phyloP scores from a whole-genome alignment of 2,888 invertebrate species.

The Kryphioiulus occultus region DNA sequence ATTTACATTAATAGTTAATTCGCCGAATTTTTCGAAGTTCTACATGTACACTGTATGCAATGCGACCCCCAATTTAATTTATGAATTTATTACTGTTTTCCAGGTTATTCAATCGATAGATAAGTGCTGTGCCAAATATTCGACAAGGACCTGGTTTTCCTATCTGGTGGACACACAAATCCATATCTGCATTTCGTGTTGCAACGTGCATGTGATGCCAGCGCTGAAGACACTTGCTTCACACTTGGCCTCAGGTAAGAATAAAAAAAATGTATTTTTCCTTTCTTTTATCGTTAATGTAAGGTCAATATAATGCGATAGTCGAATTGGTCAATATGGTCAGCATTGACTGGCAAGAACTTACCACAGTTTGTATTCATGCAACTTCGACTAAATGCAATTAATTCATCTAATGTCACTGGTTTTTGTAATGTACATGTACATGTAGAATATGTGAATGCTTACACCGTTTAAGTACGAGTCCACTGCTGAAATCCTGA shows the following conservation, averaged over 20 bases:
- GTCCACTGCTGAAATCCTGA: too few species aligned
- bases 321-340: neutral
- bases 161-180: neutral
- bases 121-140: neutral
- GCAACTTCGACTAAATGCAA: too few species aligned
- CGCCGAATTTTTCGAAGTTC: neutral
- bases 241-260: constrained; percentile 25
- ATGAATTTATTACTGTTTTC: neutral
- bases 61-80: neutral
- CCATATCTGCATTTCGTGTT: neutral
- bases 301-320: neutral
- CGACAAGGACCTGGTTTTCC: neutral
- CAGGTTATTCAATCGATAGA: neutral
- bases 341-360: neutral
- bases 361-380: too few species aligned
- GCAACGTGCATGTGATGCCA: neutral
- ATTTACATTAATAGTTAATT: neutral
- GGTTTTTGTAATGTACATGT: too few species aligned
- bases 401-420: too few species aligned
- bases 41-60: too few species aligned
- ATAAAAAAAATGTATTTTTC: neutral
- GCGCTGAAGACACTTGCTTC: constrained; percentile 8
- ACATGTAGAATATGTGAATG: too few species aligned
- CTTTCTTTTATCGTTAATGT: neutral
- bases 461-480: too few species aligned